These are phyloP conservation scores for Microplitis manilae DNA, from an alignment of 2,888 invertebrate species.

Conservation along the genomic window DNA sequence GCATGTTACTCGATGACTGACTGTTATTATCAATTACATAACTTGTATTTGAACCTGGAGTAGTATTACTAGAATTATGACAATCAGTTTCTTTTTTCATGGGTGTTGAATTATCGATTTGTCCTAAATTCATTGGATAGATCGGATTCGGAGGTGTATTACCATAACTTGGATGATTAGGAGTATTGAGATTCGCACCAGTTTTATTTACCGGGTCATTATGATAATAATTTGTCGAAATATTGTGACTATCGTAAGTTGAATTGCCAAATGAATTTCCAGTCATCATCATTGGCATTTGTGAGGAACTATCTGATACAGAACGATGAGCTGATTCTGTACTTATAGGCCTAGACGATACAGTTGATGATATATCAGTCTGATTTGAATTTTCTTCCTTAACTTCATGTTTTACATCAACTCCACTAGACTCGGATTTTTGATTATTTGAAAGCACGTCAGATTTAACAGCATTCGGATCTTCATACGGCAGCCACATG, in stretches of 20 bases:
- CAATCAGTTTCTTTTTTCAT: constrained; percentile 60
- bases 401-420: constrained; percentile 61
- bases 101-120: constrained; percentile 52
- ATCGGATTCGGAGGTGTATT: constrained; percentile 59
- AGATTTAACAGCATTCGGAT: constrained; percentile 60
- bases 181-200: constrained; percentile 50
- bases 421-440: constrained; percentile 40
- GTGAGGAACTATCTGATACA: constrained; percentile 55
- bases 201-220: constrained; percentile 58
- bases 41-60: constrained; percentile 50
- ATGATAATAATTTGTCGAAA: constrained; percentile 56
- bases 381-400: constrained; percentile 66
- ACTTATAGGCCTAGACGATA: constrained; percentile 60
- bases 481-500: constrained; percentile 92
- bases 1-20: constrained; percentile 50
- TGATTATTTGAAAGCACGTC: constrained; percentile 38
- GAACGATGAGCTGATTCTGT: constrained; percentile 59
- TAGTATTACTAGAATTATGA: constrained; percentile 50
- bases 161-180: constrained; percentile 56
- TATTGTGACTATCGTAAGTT: constrained; percentile 58
- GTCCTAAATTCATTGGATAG: constrained; percentile 53
- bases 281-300: constrained; percentile 55
- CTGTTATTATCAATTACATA: constrained; percentile 52
- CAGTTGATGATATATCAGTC: constrained; percentile 59
- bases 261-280: constrained; percentile 56